Percentiles rank a stretch among this genome's conserved stretches.
Evolutionary conservation across 2,113 vertebrate genomes (phyloP).

Genomic region (Gobio gobio): DNA sequence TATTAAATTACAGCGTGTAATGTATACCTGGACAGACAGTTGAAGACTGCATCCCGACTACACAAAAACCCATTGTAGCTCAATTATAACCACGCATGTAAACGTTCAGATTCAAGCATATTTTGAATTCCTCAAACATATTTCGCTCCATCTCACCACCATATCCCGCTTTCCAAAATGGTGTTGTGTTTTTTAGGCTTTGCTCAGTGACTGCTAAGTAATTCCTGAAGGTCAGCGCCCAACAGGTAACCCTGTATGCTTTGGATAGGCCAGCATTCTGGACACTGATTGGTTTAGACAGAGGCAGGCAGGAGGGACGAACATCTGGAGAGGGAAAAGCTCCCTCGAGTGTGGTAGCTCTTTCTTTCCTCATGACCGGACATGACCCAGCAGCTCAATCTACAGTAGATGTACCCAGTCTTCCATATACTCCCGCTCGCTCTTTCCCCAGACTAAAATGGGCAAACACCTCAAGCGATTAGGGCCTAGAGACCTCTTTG

Average conservation of each 20-base stretch:
- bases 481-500: background rate
- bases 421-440: conserved; percentile 15
- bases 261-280: background rate
- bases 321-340: conserved; percentile 45
- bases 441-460: conserved; percentile 20
- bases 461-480: conserved; percentile 15
- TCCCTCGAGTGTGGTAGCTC: conserved; percentile 44
- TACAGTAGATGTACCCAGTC: conserved; percentile 38
- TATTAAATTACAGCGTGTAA: too few relatives aligned
- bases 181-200: background rate
- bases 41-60: background rate
- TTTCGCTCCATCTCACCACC: background rate
- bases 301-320: conserved; percentile 29
- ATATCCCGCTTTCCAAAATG: background rate
- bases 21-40: background rate
- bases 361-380: conserved; percentile 43
- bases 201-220: background rate
- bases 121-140: background rate
- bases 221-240: conserved; percentile 23
- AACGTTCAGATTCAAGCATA: background rate
- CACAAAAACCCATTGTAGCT: too few relatives aligned
- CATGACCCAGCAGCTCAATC: conserved; percentile 43
- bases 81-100: background rate
- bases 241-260: conserved; percentile 22
- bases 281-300: conserved; percentile 41